Evolutionary conservation across 2,113 vertebrate genomes (phyloP).

Genomic region (Merops nubicus): DNA sequence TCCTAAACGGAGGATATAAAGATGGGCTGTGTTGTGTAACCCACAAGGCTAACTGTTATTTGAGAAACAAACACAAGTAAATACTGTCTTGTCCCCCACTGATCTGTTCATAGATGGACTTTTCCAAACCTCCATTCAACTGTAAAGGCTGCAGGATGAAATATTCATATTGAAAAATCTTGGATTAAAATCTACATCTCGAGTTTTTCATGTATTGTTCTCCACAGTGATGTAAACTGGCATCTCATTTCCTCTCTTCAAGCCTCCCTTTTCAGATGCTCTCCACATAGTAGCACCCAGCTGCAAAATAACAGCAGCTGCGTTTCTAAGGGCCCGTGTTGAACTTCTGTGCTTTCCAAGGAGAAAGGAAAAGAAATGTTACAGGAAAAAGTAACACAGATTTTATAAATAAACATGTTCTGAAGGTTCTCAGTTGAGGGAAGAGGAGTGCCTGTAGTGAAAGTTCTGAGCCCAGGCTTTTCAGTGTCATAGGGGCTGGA

Average conservation of each 20-base stretch:
- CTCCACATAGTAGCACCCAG: background rate
- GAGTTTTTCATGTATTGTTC: background rate
- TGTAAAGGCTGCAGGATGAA: background rate
- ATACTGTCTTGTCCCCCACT: background rate
- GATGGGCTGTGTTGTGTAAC: background rate
- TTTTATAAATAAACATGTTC: background rate
- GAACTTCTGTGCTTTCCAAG: constrained; percentile 28
- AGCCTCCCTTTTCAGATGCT: background rate
- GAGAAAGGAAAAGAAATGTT: background rate
- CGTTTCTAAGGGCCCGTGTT: background rate
- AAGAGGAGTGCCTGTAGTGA: background rate
- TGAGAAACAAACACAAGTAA: background rate
- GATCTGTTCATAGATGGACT: background rate
- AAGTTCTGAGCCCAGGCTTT: background rate
- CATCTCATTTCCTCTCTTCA: background rate
- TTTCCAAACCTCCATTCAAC: background rate
- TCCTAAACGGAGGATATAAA: constrained; percentile 18
- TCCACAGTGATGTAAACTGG: background rate
- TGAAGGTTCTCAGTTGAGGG: background rate
- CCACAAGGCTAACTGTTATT: background rate
- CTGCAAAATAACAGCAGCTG: constrained; percentile 45
- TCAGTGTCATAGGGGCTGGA: background rate
- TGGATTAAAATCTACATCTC: background rate
- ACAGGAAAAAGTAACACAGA: background rate
- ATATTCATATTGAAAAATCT: constrained; percentile 13